A percentile compares a stretch with the other conserved stretches of the same genome.
These are phyloP conservation scores for Macaria notata DNA, from an alignment of 2,888 invertebrate species.

Conservation along the genomic window DNA sequence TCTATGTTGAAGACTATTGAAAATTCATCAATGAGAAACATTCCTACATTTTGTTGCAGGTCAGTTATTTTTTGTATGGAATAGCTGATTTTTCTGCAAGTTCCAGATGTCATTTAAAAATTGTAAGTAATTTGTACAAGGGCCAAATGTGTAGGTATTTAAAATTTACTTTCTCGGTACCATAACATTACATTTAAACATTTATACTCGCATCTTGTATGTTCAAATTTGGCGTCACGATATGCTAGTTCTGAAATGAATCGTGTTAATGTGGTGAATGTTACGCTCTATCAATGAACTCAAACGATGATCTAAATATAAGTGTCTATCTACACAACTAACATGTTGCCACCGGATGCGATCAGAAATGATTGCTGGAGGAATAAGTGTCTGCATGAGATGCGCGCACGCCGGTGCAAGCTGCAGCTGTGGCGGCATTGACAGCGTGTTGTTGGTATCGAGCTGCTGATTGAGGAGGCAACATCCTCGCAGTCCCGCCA, in stretches of 20 bases:
- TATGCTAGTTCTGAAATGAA: neutral
- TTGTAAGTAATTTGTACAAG: too few relatives aligned
- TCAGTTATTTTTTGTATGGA: too few relatives aligned
- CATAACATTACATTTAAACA: too few relatives aligned
- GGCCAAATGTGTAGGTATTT: too few relatives aligned
- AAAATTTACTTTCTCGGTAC: too few relatives aligned
- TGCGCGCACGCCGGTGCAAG: conserved; percentile 13
- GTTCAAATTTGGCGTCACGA: too few relatives aligned
- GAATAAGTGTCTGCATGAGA: neutral
- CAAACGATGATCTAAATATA: conserved; percentile 27
- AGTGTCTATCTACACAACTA: conserved; percentile 12
- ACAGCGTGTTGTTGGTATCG: conserved; percentile 32
- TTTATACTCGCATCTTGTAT: too few relatives aligned
- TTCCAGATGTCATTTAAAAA: too few relatives aligned
- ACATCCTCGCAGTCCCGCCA: conserved; percentile 39
- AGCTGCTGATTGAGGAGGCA: conserved; percentile 32
- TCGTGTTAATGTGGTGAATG: conserved; percentile 15
- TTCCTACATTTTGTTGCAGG: too few relatives aligned
- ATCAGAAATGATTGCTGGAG: conserved; percentile 33
- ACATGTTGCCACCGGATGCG: conserved; percentile 36
- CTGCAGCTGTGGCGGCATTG: conserved; percentile 26
- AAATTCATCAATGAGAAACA: too few relatives aligned
- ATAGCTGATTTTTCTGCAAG: too few relatives aligned
- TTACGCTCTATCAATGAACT: conserved; percentile 21
- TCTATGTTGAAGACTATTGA: too few relatives aligned